A percentile compares a stretch with the other conserved stretches of the same genome.
Conservation (phyloP, 2,797 vertebrate genomes). For the Enteromius treurensis region DNA sequence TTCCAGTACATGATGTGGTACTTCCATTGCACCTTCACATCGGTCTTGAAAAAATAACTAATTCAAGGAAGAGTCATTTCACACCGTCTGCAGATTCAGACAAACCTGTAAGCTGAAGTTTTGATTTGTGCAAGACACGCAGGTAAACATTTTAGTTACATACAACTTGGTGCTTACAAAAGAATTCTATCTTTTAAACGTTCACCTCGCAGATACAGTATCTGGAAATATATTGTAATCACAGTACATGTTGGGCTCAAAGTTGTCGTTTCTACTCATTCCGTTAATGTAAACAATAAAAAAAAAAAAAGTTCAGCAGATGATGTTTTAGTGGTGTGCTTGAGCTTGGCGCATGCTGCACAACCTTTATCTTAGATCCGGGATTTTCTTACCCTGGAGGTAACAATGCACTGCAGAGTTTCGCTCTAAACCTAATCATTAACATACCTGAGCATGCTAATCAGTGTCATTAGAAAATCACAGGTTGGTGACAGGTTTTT, state of each 20-base stretch:
- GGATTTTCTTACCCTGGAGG: too few species aligned
- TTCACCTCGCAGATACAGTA: not conserved
- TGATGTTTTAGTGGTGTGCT: not conserved
- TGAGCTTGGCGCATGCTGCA: not conserved
- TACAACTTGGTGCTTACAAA: constrained; percentile 3
- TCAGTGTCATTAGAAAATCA: too few species aligned
- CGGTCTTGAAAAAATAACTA: not conserved
- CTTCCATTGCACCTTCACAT: not conserved
- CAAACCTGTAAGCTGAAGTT: not conserved
- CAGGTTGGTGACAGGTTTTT: too few species aligned
- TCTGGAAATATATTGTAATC: not conserved
- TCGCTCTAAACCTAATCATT: too few species aligned
- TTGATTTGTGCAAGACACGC: constrained; percentile 65
- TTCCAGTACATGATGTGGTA: constrained; percentile 12
- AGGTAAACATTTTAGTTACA: constrained; percentile 66
- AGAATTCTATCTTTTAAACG: not conserved
- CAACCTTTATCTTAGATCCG: too few species aligned
- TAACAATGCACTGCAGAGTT: too few species aligned
- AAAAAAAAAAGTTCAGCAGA: not conserved
- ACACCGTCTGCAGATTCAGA: not conserved
- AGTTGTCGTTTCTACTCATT: not conserved
- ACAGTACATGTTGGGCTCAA: not conserved
- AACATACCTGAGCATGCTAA: too few species aligned
- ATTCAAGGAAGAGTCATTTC: not conserved
- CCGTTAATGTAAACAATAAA: constrained; percentile 5